Evolutionary conservation across 2,888 invertebrate genomes (phyloP), one percentile per base, ranked within the genome.

Genomic region (Synanthedon andrenaeformis): DNA sequence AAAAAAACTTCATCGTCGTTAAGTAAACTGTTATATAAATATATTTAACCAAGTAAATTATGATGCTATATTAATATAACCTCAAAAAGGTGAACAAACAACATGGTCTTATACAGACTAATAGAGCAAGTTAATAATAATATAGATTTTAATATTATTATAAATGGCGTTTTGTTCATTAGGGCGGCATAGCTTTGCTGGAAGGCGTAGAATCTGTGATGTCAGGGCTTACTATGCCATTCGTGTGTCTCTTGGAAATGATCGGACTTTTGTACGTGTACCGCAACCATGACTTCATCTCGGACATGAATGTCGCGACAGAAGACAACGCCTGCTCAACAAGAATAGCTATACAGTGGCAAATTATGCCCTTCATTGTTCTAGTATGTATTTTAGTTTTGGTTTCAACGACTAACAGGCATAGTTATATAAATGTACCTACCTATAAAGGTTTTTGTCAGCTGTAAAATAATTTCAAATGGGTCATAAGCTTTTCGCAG

Each of bases 271-370:
- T 86, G 53, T 79, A 71, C 59, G 70, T 82, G 57, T 85, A 85
- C 63, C 70, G 79, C 52, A 69, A 76, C 53, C 64, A 55, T 48
- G 86, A 86, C 62, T 86, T 86, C 59, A 52, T 74, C 8, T 85
- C 86, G 1, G 86, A 86, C 59, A 66, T 84, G 64, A 69, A 78
- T 53, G 35, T 84, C 6, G 76, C 86, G 23, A 83, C 78, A 11
- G 87, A 85, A 55, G 84, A 85, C 0, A 81, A 74, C 59, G 53
- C 69, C 4, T 85, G 87, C 60, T 59, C 78, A 2, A 57, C 75
- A 3, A 72, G 85, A 11, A 70, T 86, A 42, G 57, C 59, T 55
- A 59, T 65, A 6, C 80, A 79, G 61, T 85, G 81, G 82, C 69
- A 75, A 49, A 60, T 78, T 13, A 65, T 83, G 56, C 85, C 87